phyloP scores from a whole-genome alignment of 2,797 vertebrate genomes.

The Microctenopoma stevenorrisi region DNA sequence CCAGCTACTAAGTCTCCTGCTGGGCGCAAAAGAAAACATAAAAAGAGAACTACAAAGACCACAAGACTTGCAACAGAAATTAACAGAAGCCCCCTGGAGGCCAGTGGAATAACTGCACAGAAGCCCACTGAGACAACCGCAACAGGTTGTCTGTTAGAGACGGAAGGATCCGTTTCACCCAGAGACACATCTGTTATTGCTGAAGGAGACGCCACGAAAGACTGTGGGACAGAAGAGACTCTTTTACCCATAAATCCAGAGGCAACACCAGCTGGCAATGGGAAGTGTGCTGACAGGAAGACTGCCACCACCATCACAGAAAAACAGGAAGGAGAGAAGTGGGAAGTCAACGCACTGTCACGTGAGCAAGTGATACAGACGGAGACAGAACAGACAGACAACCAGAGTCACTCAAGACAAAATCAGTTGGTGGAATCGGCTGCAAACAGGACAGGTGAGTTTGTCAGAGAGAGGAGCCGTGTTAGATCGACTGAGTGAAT shows the following conservation, averaged over 20 bases:
- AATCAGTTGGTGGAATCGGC: conserved; percentile 10
- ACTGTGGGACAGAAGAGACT: conserved; percentile 13
- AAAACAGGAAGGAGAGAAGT: conserved; percentile 64
- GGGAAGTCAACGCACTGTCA: conserved; percentile 51
- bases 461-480: no score
- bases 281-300: conserved; percentile 23
- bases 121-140: conserved; percentile 15
- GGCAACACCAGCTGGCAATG: conserved; percentile 8
- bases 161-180: conserved; percentile 5
- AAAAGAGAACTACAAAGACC: conserved; percentile 52
- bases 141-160: conserved; percentile 9
- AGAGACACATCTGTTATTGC: not conserved
- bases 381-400: conserved; percentile 17
- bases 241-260: conserved; percentile 38
- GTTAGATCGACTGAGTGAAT: no score
- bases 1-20: conserved; percentile 17
- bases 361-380: conserved; percentile 24
- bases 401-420: conserved; percentile 1
- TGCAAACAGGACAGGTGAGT: conserved; percentile 42
- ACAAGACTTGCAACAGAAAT: conserved; percentile 18
- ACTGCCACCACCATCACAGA: conserved; percentile 25
- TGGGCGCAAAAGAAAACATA: conserved; percentile 48
- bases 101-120: not conserved
- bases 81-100: conserved; percentile 12
- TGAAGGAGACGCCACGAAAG: not conserved